Base-by-base conservation (phyloP, 2,113 vertebrate genomes). In the Camelus bactrianus region DNA sequence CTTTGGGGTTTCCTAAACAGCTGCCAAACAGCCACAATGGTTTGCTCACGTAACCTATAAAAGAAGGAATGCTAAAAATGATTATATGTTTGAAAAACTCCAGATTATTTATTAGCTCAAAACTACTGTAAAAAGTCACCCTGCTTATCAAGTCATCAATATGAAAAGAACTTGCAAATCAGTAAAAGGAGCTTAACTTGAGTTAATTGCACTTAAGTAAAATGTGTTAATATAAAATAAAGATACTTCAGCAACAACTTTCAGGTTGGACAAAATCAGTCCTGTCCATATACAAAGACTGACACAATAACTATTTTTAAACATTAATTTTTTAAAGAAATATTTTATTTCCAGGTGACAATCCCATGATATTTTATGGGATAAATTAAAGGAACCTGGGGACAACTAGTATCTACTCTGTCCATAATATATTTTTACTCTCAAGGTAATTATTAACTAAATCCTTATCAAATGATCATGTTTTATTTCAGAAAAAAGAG, bases 341-440 rank as follows among this genome's bases (percentile, higher is more conserved):
- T 70, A 85, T 70, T 86, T 91, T 54, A 38, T 58, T 91, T 72
- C 22, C 24, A 82, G 67, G 5, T 67, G n/a, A 67, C 1, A 75
- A 92, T 75, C 32, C 35, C 48, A 73, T 72, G 56, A 88, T 88
- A 48, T 95, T 73, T 95, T 88, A 48, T 20, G 50, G 54, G 35
- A 80, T 62, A 73, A 54, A 54, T 80, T 54, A 28, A 42, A 73
- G 54, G 46, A 82, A 82, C 22, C n/a, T 48, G 4, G 28, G 83
- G 32, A 69, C 13, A 84, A 67, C 79, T 50, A 42, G 64, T 80
- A 82, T 46, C 28, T 16, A n/a, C 26, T 95, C 54, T 80, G 22
- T 56, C 86, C 48, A 83, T 73, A 48, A 90, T n/a, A 28, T 69
- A 69, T 28, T 83, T 94, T 81, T 60, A 30, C 69, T 88, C 46